A percentile compares a stretch with the other conserved stretches of the same genome.
phyloP scores from a whole-genome alignment of 2,888 invertebrate species.

The Plebejus melissa region DNA sequence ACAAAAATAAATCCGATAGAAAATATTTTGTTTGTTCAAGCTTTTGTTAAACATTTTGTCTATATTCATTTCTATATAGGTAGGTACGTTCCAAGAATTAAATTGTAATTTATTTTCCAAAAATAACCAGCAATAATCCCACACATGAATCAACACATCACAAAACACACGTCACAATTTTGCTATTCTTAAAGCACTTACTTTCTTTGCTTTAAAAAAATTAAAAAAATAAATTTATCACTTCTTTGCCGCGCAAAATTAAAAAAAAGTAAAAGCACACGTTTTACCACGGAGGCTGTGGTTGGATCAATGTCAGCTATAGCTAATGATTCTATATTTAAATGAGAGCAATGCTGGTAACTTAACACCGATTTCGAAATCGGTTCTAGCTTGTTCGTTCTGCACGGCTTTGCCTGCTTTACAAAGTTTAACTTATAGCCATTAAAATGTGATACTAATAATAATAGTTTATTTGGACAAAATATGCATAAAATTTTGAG shows the following conservation, averaged over 20 bases:
- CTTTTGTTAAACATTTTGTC: background rate
- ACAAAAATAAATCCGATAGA: background rate
- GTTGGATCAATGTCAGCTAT: slow-evolving; percentile 60
- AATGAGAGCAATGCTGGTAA: slow-evolving; percentile 54
- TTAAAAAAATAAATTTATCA: background rate
- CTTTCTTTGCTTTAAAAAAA: background rate
- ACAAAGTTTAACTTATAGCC: slow-evolving; percentile 12
- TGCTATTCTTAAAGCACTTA: background rate
- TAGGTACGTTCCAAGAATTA: background rate
- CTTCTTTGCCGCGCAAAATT: background rate
- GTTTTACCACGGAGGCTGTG: background rate
- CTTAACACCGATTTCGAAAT: slow-evolving; percentile 43
- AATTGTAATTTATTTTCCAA: background rate
- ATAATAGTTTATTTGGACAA: background rate
- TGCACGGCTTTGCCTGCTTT: slow-evolving; percentile 37
- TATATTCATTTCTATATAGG: too few relatives aligned
- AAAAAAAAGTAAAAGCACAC: slow-evolving; percentile 7
- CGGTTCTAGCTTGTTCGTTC: slow-evolving; percentile 32
- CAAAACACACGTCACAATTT: background rate
- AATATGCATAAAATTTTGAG: too few relatives aligned
- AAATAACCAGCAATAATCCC: background rate
- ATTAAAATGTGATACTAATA: background rate
- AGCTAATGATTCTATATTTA: slow-evolving; percentile 69
- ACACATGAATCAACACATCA: background rate
- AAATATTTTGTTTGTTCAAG: background rate